A percentile compares a stretch with the other conserved stretches of the same genome.
These are phyloP conservation scores for Andrena camellia DNA, from an alignment of 2,888 invertebrate genomes.

Conservation along the genomic window DNA sequence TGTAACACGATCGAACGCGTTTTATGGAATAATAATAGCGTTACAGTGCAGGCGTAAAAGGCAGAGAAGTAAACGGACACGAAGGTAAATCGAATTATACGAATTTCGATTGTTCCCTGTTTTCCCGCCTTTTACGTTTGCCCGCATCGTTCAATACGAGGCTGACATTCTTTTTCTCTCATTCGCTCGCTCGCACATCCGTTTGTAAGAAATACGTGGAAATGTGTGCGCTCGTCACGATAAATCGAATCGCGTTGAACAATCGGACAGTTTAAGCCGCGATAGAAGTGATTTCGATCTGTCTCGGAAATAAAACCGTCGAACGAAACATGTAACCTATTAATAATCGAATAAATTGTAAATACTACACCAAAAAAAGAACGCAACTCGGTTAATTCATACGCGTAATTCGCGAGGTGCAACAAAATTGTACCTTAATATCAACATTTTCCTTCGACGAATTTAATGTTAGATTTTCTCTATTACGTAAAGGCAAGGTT, in stretches of 20 bases:
- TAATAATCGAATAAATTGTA: not conserved
- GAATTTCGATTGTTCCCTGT: slow-evolving; percentile 7
- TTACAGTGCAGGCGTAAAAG: not conserved
- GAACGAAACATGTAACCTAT: not conserved
- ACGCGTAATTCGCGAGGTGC: not conserved
- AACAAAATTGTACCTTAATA: not conserved
- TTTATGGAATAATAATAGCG: not conserved
- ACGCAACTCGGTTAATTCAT: not conserved
- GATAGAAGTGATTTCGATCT: not conserved
- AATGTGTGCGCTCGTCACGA: not conserved
- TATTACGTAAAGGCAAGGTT: not conserved
- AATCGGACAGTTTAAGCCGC: not conserved
- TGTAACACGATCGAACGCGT: slow-evolving; percentile 2
- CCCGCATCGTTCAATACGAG: not conserved
- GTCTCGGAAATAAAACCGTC: not conserved
- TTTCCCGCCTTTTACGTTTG: slow-evolving; percentile 12
- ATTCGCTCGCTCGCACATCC: not conserved
- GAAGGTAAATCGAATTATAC: not conserved
- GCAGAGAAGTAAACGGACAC: not conserved
- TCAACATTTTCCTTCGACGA: not conserved
- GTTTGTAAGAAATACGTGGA: not conserved
- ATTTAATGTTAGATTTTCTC: not conserved
- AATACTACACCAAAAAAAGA: too few species aligned
- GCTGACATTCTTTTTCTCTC: not conserved
- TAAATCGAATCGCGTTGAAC: not conserved